Conservation (phyloP, 2,888 invertebrate genomes). For the Scaptomyza tumidula region DNA sequence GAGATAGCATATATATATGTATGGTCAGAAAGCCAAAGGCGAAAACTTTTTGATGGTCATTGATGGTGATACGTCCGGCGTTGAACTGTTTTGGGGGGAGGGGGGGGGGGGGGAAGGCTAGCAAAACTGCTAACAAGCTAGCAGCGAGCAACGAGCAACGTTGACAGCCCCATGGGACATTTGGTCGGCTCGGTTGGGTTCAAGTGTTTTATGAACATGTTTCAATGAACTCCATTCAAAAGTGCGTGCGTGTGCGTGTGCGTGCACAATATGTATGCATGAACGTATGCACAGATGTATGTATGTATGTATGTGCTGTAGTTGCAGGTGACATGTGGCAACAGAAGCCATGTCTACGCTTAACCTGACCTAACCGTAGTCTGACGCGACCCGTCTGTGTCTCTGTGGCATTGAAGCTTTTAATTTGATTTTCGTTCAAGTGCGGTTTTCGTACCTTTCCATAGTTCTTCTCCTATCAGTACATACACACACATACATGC, state of each 20-base stretch:
- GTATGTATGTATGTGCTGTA: constrained; percentile 10
- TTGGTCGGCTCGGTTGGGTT: constrained; percentile 68
- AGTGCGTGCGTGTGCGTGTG: constrained; percentile 52
- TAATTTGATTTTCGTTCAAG: constrained; percentile 82
- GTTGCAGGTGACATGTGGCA: constrained; percentile 62
- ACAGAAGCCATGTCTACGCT: constrained; percentile 62
- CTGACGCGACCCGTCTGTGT: constrained; percentile 51
- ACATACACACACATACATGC: constrained; percentile 9
- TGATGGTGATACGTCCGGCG: constrained; percentile 69
- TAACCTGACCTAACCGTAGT: constrained; percentile 50
- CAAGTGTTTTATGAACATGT: constrained; percentile 83
- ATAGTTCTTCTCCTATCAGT: constrained; percentile 1
- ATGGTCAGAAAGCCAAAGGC: constrained; percentile 60
- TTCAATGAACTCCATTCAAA: constrained; percentile 77
- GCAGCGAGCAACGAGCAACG: constrained; percentile 45
- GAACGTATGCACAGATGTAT: constrained; percentile 8
- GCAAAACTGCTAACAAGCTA: constrained; percentile 73
- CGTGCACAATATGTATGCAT: constrained; percentile 5
- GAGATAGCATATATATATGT: constrained; percentile 6
- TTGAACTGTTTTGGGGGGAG: constrained; percentile 32
- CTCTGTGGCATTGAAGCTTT: constrained; percentile 78
- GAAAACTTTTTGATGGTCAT: constrained; percentile 69
- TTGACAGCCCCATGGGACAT: constrained; percentile 68
- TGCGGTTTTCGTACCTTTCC: constrained; percentile 67
- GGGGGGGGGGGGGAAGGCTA: constrained; percentile 10